phyloP scores from a whole-genome alignment of 2,797 vertebrate species.

The Anguilla megastoma region DNA sequence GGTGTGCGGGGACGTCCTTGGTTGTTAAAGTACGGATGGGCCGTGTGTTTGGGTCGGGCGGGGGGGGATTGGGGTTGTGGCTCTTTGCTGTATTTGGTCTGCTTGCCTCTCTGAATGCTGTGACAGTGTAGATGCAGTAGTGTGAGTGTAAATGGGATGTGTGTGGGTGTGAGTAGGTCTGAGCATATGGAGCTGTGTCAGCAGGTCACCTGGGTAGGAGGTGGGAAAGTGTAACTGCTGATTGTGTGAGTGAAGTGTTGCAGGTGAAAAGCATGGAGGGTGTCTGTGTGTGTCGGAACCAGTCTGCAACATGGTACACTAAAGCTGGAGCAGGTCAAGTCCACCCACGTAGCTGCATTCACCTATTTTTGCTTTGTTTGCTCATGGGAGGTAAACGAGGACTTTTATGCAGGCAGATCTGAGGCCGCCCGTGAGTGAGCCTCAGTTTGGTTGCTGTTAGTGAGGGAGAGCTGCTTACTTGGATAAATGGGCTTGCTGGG shows the following conservation, averaged over 20 bases:
- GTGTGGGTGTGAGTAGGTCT: neutral
- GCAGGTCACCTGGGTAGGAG: neutral
- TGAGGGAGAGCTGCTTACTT: neutral
- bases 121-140: neutral
- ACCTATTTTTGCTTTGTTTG: neutral
- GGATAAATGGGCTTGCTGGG: conserved; percentile 7
- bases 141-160: neutral
- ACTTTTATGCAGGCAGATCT: neutral
- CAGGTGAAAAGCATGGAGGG: neutral
- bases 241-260: neutral
- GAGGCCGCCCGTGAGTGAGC: conserved; percentile 12
- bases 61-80: neutral
- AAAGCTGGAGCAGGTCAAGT: neutral
- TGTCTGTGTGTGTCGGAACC: neutral
- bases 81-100: neutral
- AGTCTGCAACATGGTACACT: neutral
- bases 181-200: neutral
- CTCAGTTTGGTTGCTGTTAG: neutral
- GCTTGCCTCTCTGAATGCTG: neutral
- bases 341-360: neutral
- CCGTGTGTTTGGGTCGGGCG: neutral
- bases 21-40: neutral
- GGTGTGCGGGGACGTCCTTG: neutral
- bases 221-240: neutral
- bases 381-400: neutral